These are phyloP conservation scores for Pristionchus entomophagus DNA, from an alignment of 2,888 invertebrate species.

Conservation along the genomic window DNA sequence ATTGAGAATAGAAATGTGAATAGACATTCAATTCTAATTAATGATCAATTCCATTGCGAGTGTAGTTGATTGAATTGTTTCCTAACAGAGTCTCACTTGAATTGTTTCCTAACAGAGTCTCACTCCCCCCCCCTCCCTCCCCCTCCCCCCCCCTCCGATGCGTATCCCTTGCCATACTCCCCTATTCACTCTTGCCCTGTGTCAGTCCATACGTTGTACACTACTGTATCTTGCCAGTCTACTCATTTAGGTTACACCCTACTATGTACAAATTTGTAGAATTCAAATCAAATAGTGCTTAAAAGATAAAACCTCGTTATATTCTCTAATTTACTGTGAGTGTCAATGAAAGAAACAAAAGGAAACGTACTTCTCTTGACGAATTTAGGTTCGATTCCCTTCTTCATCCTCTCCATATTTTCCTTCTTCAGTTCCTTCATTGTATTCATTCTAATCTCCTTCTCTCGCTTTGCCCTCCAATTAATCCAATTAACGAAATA, in stretches of 20 bases:
- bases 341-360: neutral
- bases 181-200: neutral
- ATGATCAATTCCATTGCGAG: too few species aligned
- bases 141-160: neutral
- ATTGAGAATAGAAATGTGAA: neutral
- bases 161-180: neutral
- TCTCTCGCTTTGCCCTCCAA: slow-evolving; percentile 54
- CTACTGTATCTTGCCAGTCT: neutral
- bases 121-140: neutral
- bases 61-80: too few species aligned
- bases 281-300: neutral
- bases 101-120: too few species aligned
- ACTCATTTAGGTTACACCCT: too few species aligned
- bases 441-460: slow-evolving; percentile 59
- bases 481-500: neutral
- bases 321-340: neutral
- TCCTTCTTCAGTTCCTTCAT: slow-evolving; percentile 62
- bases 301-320: neutral
- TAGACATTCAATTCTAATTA: too few species aligned
- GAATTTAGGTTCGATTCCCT: slow-evolving; percentile 64
- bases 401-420: slow-evolving; percentile 71
- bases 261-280: neutral
- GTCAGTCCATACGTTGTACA: neutral
- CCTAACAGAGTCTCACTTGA: too few species aligned
- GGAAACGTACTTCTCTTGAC: slow-evolving; percentile 56